These are phyloP conservation scores for Schlechtendalia chinensis DNA, from an alignment of 1,140 invertebrate genomes.

Conservation along the genomic window DNA sequence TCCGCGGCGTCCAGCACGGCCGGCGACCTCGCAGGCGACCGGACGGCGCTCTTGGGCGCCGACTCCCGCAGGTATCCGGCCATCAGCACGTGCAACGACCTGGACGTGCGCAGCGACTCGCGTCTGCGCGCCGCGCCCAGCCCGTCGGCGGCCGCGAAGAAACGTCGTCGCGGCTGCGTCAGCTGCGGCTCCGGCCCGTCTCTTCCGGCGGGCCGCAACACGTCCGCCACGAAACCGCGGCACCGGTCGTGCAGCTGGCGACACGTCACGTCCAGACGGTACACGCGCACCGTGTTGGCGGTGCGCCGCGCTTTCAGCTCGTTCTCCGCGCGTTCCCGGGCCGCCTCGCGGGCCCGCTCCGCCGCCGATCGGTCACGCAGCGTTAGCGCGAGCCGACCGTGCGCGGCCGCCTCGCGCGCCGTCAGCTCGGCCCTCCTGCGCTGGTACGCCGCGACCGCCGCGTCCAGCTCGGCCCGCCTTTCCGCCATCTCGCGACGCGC, in stretches of 20 bases:
- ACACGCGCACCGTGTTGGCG: conserved; percentile 2
- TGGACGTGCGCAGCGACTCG: neutral
- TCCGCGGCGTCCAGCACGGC: neutral
- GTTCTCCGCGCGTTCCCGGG: neutral
- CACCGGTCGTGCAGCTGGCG: neutral
- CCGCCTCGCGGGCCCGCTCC: neutral
- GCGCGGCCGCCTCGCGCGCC: neutral
- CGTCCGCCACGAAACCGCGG: neutral
- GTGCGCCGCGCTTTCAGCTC: conserved; percentile 9
- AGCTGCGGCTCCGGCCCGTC: too few relatives aligned
- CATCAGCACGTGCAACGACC: conserved; percentile 4
- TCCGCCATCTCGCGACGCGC: neutral
- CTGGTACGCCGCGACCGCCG: neutral
- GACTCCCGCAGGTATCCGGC: neutral
- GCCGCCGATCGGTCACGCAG: neutral
- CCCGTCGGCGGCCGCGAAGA: neutral
- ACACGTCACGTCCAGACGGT: conserved; percentile 2
- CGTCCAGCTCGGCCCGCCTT: neutral
- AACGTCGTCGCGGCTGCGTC: neutral
- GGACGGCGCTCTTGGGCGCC: neutral
- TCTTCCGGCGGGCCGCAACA: neutral
- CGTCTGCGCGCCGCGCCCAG: neutral
- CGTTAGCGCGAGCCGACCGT: neutral
- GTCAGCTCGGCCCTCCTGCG: neutral
- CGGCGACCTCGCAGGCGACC: neutral